Evolutionary conservation across 2,113 vertebrate species (phyloP).

Genomic region (Caranx melampygus): DNA sequence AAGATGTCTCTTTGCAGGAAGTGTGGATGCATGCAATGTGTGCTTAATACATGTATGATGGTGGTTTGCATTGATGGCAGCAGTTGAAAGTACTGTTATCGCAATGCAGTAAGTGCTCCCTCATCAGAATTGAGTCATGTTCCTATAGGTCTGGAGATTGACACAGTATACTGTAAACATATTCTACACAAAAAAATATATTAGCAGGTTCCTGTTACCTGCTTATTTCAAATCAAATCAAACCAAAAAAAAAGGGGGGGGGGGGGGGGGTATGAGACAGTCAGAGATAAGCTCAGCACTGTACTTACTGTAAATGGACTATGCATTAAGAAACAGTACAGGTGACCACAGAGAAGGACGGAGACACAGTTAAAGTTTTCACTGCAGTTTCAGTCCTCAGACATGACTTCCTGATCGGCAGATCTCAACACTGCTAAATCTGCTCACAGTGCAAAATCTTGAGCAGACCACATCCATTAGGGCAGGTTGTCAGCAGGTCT

Average conservation of each 20-base stretch:
- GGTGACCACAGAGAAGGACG: neutral
- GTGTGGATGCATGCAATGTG: neutral
- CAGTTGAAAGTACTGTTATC: conserved; percentile 19
- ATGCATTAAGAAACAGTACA: neutral
- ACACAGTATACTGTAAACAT: neutral
- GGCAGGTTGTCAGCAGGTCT: neutral
- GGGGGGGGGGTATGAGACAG: too few relatives aligned
- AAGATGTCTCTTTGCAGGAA: conserved; percentile 14
- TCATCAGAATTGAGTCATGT: conserved; percentile 8
- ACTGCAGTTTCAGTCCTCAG: neutral
- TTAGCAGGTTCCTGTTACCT: neutral
- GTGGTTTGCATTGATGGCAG: conserved; percentile 19
- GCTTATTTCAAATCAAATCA: neutral
- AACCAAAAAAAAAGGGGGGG: neutral
- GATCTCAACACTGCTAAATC: neutral
- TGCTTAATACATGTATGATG: neutral
- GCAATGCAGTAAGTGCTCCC: neutral
- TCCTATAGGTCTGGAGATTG: neutral
- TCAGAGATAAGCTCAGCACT: too few relatives aligned
- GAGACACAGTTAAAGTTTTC: neutral
- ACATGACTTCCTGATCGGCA: conserved; percentile 11
- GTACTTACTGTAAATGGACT: neutral
- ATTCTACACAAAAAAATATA: neutral
- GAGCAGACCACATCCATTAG: conserved; percentile 19
- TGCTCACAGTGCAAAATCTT: conserved; percentile 1